Percentiles rank a stretch among this genome's conserved stretches.
Evolutionary conservation across 2,113 vertebrate species (phyloP).

Genomic region (Scophthalmus maximus): DNA sequence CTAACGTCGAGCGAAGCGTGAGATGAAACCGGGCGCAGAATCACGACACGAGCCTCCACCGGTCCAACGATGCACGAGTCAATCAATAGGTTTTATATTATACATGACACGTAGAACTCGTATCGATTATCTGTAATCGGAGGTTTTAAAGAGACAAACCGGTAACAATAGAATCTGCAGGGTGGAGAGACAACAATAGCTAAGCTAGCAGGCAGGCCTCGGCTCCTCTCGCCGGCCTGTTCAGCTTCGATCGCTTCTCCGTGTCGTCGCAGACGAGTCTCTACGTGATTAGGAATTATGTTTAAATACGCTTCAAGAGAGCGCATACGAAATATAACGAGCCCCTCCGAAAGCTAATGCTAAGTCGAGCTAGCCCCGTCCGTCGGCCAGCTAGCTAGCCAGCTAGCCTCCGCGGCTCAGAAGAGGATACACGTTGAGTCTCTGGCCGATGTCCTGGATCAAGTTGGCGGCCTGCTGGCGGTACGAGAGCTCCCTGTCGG

Average conservation of each 20-base stretch:
- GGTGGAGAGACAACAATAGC: conserved; percentile 59
- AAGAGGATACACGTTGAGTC: conserved; percentile 98
- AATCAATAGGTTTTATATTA: background rate
- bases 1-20: background rate
- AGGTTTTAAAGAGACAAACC: background rate
- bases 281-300: fast-evolving
- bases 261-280: fast-evolving
- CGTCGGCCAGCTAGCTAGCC: conserved; percentile 12
- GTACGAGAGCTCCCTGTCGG: conserved; percentile 95
- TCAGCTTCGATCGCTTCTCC: fast-evolving
- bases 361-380: background rate
- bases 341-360: conserved; percentile 1
- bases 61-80: fast-evolving
- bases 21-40: background rate
- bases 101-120: fast-evolving
- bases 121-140: background rate
- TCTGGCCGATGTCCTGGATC: conserved; percentile 97
- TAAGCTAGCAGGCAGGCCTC: conserved; percentile 51
- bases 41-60: no score
- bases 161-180: conserved; percentile 65
- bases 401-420: background rate
- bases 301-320: fast-evolving
- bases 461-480: conserved; percentile 97
- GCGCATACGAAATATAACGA: fast-evolving
- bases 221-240: background rate